Evolutionary conservation across 2,888 invertebrate species (phyloP), one percentile per base, ranked within the genome.

Genomic region (Suillia variegata): DNA sequence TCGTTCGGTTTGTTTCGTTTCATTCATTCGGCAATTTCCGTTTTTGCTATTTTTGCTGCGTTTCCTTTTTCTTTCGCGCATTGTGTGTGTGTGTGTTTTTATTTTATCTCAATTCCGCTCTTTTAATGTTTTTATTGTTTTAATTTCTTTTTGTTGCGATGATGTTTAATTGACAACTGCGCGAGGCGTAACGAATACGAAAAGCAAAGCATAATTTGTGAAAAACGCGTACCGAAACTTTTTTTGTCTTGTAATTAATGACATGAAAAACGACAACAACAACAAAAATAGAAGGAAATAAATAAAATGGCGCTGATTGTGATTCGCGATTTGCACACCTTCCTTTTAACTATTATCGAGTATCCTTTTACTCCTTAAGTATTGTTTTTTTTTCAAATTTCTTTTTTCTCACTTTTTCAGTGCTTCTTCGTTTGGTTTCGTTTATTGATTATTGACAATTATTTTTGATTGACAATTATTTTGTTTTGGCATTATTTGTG

Each of bases 371-470:
- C 45, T 13, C 12, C n/a, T n/a, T n/a, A 26, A 6, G 26, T 26
- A 26, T 26, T n/a, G n/a, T n/a, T n/a, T n/a, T n/a, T n/a, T n/a
- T n/a, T 26, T 26, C 10, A 10, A 26, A 26, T 26, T 26, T 26
- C 26, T 26, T 10, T 5, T 26, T 26, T 26, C 26, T 26, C 5
- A 26, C 10, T 26, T 26, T n/a, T n/a, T n/a, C n/a, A n/a, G 26
- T 26, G 45, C 20, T 6, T 3, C 18, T 38, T 38, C 38, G 17
- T 45, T 38, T 38, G 38, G 12, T 13, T 8, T 38, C 18, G 5
- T 6, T 45, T 45, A 45, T 45, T 45, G 45, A 45, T 45, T 45
- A 45, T 45, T 45, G 45, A 45, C 45, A 38, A 38, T 38, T 38
- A 5, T 13, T 38, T 10, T 38, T n/a, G 31, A 31, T 38, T 38